Conservation (phyloP, 2,113 vertebrate genomes). For the Phoenicopterus ruber region DNA sequence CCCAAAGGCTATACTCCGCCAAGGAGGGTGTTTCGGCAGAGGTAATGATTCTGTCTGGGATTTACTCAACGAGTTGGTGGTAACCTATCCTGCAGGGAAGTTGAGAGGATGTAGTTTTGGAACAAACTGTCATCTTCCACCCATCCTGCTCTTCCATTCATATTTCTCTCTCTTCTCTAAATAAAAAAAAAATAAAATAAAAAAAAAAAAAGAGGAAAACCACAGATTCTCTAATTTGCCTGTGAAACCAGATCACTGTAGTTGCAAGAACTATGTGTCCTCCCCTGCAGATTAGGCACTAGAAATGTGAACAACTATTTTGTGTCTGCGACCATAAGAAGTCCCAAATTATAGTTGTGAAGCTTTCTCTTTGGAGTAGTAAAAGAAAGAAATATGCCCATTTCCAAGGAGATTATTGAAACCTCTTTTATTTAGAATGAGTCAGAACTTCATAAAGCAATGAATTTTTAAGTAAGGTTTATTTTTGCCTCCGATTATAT, state of each 20-base stretch:
- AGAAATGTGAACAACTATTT: neutral
- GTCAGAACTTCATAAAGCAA: neutral
- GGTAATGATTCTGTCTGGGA: neutral
- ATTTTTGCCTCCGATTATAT: neutral
- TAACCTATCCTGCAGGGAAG: neutral
- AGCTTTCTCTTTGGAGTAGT: neutral
- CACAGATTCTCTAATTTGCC: neutral
- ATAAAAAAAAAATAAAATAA: neutral
- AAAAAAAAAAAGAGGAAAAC: neutral
- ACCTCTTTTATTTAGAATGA: neutral
- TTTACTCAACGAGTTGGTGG: neutral
- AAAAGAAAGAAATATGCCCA: neutral
- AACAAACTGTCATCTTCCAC: neutral
- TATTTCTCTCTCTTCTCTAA: neutral
- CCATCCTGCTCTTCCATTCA: neutral
- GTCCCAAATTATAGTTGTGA: neutral
- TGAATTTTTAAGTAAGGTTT: neutral
- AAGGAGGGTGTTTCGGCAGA: neutral
- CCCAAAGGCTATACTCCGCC: conserved; percentile 1
- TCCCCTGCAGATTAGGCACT: neutral
- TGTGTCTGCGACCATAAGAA: neutral
- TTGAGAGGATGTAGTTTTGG: neutral
- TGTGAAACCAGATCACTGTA: neutral
- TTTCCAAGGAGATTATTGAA: neutral
- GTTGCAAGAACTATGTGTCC: neutral